phyloP scores from a whole-genome alignment of 2,113 vertebrate species.

The Chascanopsetta lugubris region DNA sequence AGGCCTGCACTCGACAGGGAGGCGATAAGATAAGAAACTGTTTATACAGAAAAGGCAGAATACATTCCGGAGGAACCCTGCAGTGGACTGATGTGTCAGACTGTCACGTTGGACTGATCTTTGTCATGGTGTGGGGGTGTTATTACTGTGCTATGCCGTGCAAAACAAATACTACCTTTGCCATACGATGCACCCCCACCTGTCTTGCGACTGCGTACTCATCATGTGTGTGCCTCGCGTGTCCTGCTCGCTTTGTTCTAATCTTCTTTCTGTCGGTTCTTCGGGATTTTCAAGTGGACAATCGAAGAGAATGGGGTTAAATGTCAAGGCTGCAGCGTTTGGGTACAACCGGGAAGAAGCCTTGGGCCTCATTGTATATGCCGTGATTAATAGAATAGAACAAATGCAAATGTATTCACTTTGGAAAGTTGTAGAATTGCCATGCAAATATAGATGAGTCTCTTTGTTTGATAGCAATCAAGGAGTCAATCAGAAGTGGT shows the following conservation, averaged over 20 bases:
- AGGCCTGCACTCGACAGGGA: constrained; percentile 30
- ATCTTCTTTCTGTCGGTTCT: constrained; percentile 8
- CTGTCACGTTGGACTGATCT: constrained; percentile 41
- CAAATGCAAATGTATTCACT: constrained; percentile 44
- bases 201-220: constrained; percentile 14
- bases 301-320: constrained; percentile 30
- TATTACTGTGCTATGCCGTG: constrained; percentile 32
- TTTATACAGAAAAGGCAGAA: constrained; percentile 55
- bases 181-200: neutral
- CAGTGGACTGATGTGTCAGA: constrained; percentile 20
- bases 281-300: neutral
- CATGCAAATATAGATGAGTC: constrained; percentile 44
- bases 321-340: constrained; percentile 39
- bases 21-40: constrained; percentile 56
- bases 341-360: constrained; percentile 3
- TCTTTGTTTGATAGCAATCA: constrained; percentile 44
- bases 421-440: constrained; percentile 33
- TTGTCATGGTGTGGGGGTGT: constrained; percentile 22
- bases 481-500: constrained; percentile 49
- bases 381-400: constrained; percentile 14
- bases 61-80: constrained; percentile 43
- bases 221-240: constrained; percentile 6
- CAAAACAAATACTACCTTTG: constrained; percentile 34
- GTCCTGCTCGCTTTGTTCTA: neutral
- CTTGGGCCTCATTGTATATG: constrained; percentile 3